Base-by-base conservation (phyloP, 2,888 invertebrate genomes). In the Uloborus plumipes region DNA sequence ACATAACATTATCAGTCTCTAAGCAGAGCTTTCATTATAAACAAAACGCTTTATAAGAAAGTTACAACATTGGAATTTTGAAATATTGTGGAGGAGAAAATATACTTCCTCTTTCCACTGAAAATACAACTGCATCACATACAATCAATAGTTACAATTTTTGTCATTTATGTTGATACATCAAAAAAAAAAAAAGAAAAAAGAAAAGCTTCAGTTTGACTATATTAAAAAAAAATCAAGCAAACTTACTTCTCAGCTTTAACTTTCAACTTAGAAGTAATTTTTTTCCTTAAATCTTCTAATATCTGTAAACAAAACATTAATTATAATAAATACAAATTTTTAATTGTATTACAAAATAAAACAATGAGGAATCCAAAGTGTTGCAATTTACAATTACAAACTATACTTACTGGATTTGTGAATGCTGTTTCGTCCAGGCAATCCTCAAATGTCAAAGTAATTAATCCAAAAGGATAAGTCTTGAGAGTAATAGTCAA, bases 211-310 rank as follows among this genome's bases (percentile, higher is more conserved):
- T 3, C 4, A 26, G 4, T 26, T 26, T 26, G 26, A 26, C 26
- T 26, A 3, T 4, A 26, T 26, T 26, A 2, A 26, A 9, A 39
- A 4, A 39, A 39, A 39, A 11, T 20, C 50, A 72, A 66, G 2
- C 20, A 69, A 64, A 75, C 80, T 39, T 72, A 84, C 84, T 81
- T 84, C 67, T 84, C 84, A n/a, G 70, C 73, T 77, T 53, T 72
- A n/a, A 62, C 39, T 64, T 84, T 78, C 39, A 84, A 64, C 20
- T 55, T 39, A n/a, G 50, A 20, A 7, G 64, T 66, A 16, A 84
- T 18, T 47, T 55, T 53, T 53, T 84, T 84, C 59, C 84, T n/a
- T 18, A 84, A 39, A 39, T 81, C 84, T 77, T 84, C 84, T n/a
- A 81, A 51, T 77, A 76, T 81, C 84, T 84, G 31, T 14, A 59